Conservation (phyloP, 2,113 vertebrate species). For the Macheiramphus alcinus region DNA sequence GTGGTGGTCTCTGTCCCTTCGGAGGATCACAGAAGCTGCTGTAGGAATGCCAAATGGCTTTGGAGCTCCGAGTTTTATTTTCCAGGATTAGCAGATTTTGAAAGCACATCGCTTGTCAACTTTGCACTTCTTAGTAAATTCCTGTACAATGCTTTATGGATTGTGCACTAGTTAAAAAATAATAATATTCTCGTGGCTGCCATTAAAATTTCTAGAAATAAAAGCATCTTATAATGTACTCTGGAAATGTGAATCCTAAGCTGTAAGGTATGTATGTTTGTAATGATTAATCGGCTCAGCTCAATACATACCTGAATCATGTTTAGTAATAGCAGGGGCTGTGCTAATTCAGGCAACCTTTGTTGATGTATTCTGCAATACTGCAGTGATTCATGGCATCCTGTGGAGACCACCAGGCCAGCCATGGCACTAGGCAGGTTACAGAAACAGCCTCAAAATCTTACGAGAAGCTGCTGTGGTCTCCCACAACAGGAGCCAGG, state of each 20-base stretch:
- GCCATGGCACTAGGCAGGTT: background rate
- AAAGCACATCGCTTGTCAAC: rapidly evolving
- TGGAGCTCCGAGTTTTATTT: background rate
- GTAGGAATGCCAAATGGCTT: background rate
- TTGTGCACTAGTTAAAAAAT: background rate
- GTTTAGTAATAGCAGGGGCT: background rate
- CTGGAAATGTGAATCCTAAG: background rate
- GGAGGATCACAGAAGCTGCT: background rate
- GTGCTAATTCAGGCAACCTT: background rate
- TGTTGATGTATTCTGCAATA: background rate
- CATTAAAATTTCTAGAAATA: background rate
- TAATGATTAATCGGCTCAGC: background rate
- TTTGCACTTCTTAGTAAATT: background rate
- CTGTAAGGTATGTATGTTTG: background rate
- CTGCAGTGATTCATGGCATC: background rate
- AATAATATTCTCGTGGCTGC: background rate
- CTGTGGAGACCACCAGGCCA: background rate
- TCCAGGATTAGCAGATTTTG: background rate
- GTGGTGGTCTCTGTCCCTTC: background rate
- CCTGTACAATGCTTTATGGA: background rate
- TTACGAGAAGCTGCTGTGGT: background rate
- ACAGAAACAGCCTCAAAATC: background rate
- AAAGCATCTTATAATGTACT: background rate
- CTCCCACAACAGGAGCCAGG: rapidly evolving
- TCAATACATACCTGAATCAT: background rate